A percentile compares a stretch with the other conserved stretches of the same genome.
These are phyloP conservation scores for Cyclophora punctaria DNA, from an alignment of 2,888 invertebrate genomes.

Conservation along the genomic window DNA sequence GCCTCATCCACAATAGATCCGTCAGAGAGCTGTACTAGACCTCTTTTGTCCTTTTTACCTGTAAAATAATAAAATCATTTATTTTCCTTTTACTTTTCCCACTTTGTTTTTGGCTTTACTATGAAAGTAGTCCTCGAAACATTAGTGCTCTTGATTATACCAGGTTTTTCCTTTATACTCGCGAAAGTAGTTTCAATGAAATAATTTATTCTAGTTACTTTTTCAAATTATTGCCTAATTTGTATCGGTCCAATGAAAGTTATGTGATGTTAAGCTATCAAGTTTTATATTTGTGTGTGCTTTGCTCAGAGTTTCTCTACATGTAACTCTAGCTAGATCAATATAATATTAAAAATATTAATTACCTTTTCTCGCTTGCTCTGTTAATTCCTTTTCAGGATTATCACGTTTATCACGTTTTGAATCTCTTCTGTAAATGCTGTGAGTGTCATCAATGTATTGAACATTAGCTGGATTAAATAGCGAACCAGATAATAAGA, in stretches of 20 bases:
- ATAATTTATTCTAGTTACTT: too few species aligned
- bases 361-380: constrained; percentile 26
- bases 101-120: too few species aligned
- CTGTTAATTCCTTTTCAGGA: constrained; percentile 54
- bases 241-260: too few species aligned
- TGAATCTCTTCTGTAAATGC: constrained; percentile 67
- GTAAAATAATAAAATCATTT: constrained; percentile 6
- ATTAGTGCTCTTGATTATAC: too few species aligned
- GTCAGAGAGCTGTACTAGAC: constrained; percentile 78
- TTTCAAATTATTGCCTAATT: too few species aligned
- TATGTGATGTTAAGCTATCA: too few species aligned
- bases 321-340: background rate
- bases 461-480: constrained; percentile 78
- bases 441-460: constrained; percentile 76
- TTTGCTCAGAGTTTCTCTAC: too few species aligned
- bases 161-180: too few species aligned
- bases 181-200: too few species aligned
- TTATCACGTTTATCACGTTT: constrained; percentile 68
- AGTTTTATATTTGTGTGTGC: too few species aligned
- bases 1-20: constrained; percentile 81
- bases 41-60: constrained; percentile 78
- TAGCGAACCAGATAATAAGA: constrained; percentile 57
- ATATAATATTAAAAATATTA: background rate
- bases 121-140: too few species aligned
- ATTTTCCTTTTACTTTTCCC: too few species aligned